phyloP scores from a whole-genome alignment of 2,888 invertebrate genomes.

The Tenthredo notha region DNA sequence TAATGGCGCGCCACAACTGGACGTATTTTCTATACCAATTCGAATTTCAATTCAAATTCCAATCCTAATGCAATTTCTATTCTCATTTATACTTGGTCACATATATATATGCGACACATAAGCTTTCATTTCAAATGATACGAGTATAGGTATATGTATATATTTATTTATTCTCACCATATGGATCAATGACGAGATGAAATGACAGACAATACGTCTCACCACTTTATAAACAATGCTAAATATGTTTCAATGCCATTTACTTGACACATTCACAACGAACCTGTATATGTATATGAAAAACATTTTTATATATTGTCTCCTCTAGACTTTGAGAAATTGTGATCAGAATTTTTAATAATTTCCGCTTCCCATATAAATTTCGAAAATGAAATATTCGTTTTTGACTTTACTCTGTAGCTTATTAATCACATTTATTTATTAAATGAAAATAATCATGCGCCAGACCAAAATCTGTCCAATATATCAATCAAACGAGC shows the following conservation, averaged over 20 bases:
- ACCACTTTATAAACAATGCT: background rate
- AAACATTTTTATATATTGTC: background rate
- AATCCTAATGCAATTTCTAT: background rate
- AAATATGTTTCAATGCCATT: constrained; percentile 5
- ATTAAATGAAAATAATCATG: background rate
- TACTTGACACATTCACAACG: background rate
- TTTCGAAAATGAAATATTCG: background rate
- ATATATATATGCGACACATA: background rate
- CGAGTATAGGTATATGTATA: background rate
- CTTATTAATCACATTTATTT: background rate
- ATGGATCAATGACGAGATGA: background rate
- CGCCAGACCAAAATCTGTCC: background rate
- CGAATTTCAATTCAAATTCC: constrained; percentile 5
- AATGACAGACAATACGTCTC: background rate
- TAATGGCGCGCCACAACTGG: constrained; percentile 13
- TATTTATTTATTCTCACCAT: background rate
- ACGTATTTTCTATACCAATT: constrained; percentile 29
- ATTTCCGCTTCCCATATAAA: constrained; percentile 5
- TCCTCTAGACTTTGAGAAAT: background rate
- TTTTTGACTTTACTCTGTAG: background rate
- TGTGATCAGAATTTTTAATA: constrained; percentile 19
- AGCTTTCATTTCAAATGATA: background rate
- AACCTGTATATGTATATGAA: background rate
- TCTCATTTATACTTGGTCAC: background rate
- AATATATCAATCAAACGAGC: background rate